Evolutionary conservation across 2,888 invertebrate species (phyloP).

Genomic region (Sphecodes monilicornis): DNA sequence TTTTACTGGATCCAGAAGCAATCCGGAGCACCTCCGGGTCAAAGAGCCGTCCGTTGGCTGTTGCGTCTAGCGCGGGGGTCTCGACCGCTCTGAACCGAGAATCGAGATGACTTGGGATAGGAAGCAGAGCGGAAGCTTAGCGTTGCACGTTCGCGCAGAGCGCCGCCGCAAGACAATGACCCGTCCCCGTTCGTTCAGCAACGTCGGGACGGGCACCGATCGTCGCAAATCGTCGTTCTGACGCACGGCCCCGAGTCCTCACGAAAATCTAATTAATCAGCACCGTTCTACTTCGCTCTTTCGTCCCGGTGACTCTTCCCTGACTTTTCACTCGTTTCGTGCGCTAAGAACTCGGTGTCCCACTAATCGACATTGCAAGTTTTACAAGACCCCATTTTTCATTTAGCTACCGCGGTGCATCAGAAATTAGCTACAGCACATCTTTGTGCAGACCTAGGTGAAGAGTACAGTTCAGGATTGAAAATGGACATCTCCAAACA

Average conservation of each 20-base stretch:
- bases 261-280: background rate
- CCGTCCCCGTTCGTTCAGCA: constrained; percentile 15
- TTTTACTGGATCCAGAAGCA: too few relatives aligned
- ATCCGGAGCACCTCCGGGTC: background rate
- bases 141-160: background rate
- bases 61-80: background rate
- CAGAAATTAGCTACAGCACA: too few relatives aligned
- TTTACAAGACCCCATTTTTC: background rate
- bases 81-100: constrained; percentile 5
- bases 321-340: background rate
- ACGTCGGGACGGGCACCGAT: background rate
- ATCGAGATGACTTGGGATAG: background rate
- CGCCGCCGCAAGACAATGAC: constrained; percentile 18
- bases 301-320: background rate
- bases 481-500: too few relatives aligned
- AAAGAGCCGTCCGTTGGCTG: background rate
- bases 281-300: background rate
- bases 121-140: constrained; percentile 5
- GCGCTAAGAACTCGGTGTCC: too few relatives aligned
- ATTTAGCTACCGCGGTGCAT: background rate
- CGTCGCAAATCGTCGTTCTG: constrained; percentile 9
- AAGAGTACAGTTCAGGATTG: too few relatives aligned
- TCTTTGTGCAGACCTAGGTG: too few relatives aligned
- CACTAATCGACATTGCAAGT: background rate
- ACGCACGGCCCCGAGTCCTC: constrained; percentile 2